Evolutionary conservation across 1,140 invertebrate species (phyloP).

Genomic region (Ceratoteleas bidentatus): DNA sequence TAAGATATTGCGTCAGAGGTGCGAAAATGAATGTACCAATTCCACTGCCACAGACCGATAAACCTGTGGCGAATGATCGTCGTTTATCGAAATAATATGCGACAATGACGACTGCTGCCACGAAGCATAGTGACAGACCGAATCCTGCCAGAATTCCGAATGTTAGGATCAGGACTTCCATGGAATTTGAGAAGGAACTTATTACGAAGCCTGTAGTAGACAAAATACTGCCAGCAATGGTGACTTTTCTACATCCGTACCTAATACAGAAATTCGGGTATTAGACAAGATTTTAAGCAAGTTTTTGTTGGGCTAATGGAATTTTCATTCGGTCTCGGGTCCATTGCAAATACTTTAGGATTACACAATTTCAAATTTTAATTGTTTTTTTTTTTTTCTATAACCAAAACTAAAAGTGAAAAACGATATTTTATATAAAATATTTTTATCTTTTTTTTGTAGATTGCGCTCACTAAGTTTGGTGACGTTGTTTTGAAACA

Average conservation of each 20-base stretch:
- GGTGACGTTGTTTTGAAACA: no score
- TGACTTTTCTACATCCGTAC: constrained; percentile 90
- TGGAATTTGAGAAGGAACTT: constrained; percentile 88
- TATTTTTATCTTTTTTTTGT: no score
- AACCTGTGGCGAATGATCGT: constrained; percentile 94
- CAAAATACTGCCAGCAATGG: constrained; percentile 90
- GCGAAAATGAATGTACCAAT: constrained; percentile 96
- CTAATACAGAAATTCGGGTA: constrained; percentile 1
- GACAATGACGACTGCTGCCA: constrained; percentile 95
- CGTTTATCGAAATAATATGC: constrained; percentile 97
- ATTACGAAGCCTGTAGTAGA: constrained; percentile 91
- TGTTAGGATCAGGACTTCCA: constrained; percentile 90
- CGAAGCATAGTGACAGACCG: constrained; percentile 92
- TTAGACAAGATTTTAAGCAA: no score
- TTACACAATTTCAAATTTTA: no score
- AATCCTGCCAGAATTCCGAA: constrained; percentile 93
- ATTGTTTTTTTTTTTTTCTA: no score
- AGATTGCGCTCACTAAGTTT: no score
- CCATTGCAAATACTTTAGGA: no score
- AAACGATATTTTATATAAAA: no score
- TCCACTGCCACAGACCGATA: constrained; percentile 94
- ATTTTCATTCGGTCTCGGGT: no score
- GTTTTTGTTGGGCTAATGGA: no score
- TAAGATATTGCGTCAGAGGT: constrained; percentile 89
- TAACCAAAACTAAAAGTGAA: no score